A percentile compares a stretch with the other conserved stretches of the same genome.
phyloP scores from a whole-genome alignment of 2,888 invertebrate species.

The Coronaproctus castanopsis region DNA sequence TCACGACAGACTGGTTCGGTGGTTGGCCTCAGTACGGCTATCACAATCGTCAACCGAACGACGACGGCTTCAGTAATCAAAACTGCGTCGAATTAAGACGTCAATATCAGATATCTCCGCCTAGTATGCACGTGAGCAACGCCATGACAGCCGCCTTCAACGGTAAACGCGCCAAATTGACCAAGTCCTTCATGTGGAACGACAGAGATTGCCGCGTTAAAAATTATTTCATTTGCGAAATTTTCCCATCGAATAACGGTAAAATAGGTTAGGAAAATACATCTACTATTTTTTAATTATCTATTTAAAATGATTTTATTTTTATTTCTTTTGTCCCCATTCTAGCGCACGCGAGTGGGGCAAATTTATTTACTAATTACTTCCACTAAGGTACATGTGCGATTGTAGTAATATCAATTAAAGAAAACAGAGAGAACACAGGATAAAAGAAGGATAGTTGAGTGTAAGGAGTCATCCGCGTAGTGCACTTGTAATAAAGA shows the following conservation, averaged over 20 bases:
- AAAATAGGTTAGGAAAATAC: constrained; percentile 10
- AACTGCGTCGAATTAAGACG: constrained; percentile 60
- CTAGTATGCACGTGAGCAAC: constrained; percentile 13
- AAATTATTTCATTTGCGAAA: constrained; percentile 56
- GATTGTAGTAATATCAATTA: no score
- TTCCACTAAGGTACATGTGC: no score
- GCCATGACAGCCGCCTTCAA: no score
- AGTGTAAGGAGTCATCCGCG: no score
- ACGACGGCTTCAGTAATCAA: constrained; percentile 58
- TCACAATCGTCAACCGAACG: constrained; percentile 52
- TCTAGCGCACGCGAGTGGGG: no score
- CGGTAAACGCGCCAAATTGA: constrained; percentile 12
- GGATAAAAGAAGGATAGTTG: no score
- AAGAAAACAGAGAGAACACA: no score
- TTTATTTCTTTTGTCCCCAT: neutral
- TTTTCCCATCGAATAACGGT: constrained; percentile 22
- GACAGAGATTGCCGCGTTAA: constrained; percentile 51
- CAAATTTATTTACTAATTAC: no score
- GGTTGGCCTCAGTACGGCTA: constrained; percentile 51
- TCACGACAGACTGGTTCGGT: constrained; percentile 64
- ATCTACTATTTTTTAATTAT: neutral
- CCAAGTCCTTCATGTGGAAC: constrained; percentile 50
- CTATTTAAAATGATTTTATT: neutral
- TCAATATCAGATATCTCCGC: constrained; percentile 34
- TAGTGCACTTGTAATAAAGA: no score